Conservation (phyloP, 2,113 vertebrate genomes). For the Polyodon spathula region DNA sequence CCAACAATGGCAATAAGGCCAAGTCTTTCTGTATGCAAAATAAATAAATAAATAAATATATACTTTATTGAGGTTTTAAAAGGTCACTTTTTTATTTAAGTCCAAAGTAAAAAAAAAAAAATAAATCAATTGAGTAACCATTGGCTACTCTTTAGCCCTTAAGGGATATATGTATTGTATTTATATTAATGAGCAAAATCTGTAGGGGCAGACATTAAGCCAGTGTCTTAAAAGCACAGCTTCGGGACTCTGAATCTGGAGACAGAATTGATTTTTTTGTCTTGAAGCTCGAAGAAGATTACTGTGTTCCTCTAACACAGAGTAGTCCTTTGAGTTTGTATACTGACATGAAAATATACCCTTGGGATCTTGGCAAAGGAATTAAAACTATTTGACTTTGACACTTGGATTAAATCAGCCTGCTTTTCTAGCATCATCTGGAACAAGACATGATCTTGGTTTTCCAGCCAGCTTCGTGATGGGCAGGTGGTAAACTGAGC, state of each 20-base stretch:
- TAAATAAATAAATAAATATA: no score
- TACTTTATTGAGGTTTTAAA: no score
- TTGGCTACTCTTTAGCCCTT: background rate
- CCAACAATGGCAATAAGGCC: no score
- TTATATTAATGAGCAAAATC: constrained; percentile 9
- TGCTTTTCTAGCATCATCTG: background rate
- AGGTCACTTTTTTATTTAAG: no score
- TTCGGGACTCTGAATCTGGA: constrained; percentile 10
- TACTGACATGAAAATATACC: constrained; percentile 21
- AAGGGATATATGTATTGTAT: constrained; percentile 2
- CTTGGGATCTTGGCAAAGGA: constrained; percentile 17
- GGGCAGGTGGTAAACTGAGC: no score
- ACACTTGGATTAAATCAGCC: constrained; percentile 13
- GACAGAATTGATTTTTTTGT: constrained; percentile 12
- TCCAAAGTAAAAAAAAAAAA: no score
- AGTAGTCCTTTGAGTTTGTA: constrained; percentile 27
- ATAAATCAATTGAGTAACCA: no score
- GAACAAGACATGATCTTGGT: background rate
- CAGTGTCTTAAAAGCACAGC: constrained; percentile 4
- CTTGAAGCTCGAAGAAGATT: constrained; percentile 22
- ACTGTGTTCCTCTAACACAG: constrained; percentile 25
- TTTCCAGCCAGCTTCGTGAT: no score
- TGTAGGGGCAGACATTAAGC: background rate
- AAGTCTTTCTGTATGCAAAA: no score
- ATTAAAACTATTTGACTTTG: constrained; percentile 19